Evolutionary conservation across 1,140 invertebrate genomes (phyloP).

Genomic region (Vanessa atalanta): DNA sequence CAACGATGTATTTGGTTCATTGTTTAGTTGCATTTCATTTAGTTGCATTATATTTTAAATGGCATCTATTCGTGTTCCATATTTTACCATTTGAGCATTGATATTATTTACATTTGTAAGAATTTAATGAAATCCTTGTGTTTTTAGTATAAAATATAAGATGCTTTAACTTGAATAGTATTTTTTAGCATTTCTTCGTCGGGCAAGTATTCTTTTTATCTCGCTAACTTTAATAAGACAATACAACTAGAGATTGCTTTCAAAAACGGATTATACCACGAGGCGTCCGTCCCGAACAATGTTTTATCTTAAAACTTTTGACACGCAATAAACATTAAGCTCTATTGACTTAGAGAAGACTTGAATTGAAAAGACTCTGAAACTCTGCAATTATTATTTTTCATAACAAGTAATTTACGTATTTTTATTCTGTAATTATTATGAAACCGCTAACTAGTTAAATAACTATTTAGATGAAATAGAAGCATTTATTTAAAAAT

Average conservation of each 20-base stretch:
- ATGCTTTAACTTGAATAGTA: conserved; percentile 7
- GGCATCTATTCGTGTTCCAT: conserved; percentile 2
- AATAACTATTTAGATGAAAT: no score
- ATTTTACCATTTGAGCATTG: not conserved
- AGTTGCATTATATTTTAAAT: not conserved
- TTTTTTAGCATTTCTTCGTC: conserved; percentile 5
- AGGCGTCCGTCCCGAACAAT: conserved; percentile 8
- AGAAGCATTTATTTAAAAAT: no score
- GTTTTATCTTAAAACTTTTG: conserved; percentile 30
- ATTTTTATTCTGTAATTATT: no score
- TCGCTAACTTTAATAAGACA: conserved; percentile 21
- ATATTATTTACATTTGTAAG: conserved; percentile 7
- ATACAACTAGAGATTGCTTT: conserved; percentile 31
- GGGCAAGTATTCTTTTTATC: not conserved
- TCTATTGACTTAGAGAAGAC: not conserved
- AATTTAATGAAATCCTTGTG: not conserved
- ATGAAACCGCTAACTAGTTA: no score
- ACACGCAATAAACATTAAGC: not conserved
- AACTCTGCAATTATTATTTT: not conserved
- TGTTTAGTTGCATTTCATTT: not conserved
- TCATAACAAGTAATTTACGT: not conserved
- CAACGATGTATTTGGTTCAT: not conserved
- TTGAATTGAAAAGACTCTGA: not conserved
- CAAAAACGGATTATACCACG: conserved; percentile 19
- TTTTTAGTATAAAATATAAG: not conserved